Evolutionary conservation across 2,888 invertebrate genomes (phyloP), one percentile per base, ranked within the genome.

Genomic region (Lapara coniferarum): DNA sequence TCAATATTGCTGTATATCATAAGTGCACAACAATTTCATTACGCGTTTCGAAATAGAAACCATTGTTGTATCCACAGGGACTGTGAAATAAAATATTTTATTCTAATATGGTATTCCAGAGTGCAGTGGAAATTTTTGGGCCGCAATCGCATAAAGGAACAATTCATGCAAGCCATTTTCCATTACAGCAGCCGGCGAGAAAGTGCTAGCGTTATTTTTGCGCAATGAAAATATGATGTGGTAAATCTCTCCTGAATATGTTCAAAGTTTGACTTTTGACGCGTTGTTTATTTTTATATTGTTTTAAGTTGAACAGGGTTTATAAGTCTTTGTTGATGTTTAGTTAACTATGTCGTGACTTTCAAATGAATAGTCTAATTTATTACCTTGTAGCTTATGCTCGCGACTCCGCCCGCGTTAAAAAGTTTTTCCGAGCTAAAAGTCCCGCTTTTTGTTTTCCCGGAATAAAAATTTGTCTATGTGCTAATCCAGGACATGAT

Each of bases 161-260:
- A 75, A 72, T 73, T 75, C 72, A 71, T 74, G 66, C 66, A 72
- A 73, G 72, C 57, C 66, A 67, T 73, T 67, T 72, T 71, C 71
- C 67, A 73, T 73, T 73, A 72, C 70, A 67, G 66, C 19, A 51
- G 68, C 69, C 68, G 44, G 67, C 69, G 52, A 69, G 66, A 66
- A 68, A 70, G 46, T 57, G 46, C n/a, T n/a, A n/a, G 59, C 56
- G 19, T 19, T 51, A 69, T 63, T 25, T 58, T 19, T 12, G 19
- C 7, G 16, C 16, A 55, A 55, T 19, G 10, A 10, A 55, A 19
- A 55, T 37, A 37, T 55, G 19, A 55, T 16, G 55, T 55, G 55
- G 10, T 12, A 55, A 19, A 10, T 55, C 10, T 19, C 19, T 55
- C 8, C 12, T 16, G 10, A 37, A 37, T 12, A n/a, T 1, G 19